phyloP scores from a whole-genome alignment of 2,888 invertebrate genomes.

The Brachyopa scutellaris region DNA sequence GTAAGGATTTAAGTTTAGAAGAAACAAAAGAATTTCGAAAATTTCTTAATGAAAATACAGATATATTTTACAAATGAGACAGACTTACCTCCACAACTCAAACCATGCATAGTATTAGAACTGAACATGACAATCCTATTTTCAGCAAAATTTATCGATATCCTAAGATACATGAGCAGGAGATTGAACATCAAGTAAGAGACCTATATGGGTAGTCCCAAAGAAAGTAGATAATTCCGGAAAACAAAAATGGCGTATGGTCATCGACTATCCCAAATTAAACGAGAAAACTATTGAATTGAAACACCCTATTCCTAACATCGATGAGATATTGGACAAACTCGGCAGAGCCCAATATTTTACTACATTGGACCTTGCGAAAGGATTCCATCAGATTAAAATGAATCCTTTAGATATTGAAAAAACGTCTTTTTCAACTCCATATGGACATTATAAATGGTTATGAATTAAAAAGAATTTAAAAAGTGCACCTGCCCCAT shows the following conservation, averaged over 20 bases:
- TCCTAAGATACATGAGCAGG: too few species aligned
- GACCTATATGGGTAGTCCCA: too few species aligned
- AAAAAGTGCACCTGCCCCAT: slow-evolving; percentile 45
- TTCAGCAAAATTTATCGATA: too few species aligned
- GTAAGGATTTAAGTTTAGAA: too few species aligned
- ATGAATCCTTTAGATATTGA: slow-evolving; percentile 51
- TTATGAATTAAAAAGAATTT: background rate
- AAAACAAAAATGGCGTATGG: slow-evolving; percentile 56
- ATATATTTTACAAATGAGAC: too few species aligned
- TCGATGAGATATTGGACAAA: slow-evolving; percentile 62
- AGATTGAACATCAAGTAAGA: too few species aligned
- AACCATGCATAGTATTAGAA: too few species aligned
- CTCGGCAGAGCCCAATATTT: slow-evolving; percentile 62
- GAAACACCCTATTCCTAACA: slow-evolving; percentile 67
- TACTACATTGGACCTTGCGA: slow-evolving; percentile 60
- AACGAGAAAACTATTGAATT: slow-evolving; percentile 59
- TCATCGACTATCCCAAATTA: slow-evolving; percentile 42
- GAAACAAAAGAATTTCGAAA: too few species aligned
- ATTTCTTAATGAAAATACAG: too few species aligned
- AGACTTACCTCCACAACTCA: too few species aligned
- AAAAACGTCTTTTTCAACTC: slow-evolving; percentile 63
- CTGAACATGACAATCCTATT: too few species aligned
- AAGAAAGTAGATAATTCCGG: background rate
- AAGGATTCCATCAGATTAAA: slow-evolving; percentile 68
- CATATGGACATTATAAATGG: slow-evolving; percentile 23